These are phyloP conservation scores for Pampus argenteus DNA, from an alignment of 2,797 vertebrate species.

Conservation along the genomic window DNA sequence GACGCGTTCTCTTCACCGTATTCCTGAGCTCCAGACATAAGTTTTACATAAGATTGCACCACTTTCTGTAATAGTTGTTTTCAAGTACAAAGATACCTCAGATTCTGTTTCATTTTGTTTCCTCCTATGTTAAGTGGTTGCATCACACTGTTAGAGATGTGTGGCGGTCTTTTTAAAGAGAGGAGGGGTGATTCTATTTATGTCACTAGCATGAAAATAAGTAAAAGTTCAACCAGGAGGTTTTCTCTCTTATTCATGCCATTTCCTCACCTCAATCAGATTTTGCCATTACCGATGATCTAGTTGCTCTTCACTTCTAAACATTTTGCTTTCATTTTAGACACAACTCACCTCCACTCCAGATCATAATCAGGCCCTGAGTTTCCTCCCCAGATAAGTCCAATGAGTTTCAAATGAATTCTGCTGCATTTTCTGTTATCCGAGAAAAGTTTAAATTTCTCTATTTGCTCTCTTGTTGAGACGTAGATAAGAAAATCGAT, in stretches of 20 bases:
- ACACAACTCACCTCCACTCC: background rate
- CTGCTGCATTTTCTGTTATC: no score
- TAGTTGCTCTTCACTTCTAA: background rate
- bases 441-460: background rate
- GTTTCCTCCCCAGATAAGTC: background rate
- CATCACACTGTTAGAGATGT: conserved; percentile 49
- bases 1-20: conserved; percentile 31
- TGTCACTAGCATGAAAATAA: background rate
- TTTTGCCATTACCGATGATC: background rate
- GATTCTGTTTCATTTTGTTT: conserved; percentile 43
- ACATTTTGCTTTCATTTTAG: background rate
- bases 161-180: background rate
- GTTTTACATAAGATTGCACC: conserved; percentile 36
- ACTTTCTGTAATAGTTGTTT: conserved; percentile 48
- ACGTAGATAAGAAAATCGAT: background rate
- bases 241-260: no score
- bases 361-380: background rate
- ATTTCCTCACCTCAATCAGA: background rate
- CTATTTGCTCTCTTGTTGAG: background rate
- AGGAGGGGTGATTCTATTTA: conserved; percentile 3
- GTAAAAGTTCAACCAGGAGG: background rate
- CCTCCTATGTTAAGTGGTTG: conserved; percentile 43
- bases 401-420: background rate
- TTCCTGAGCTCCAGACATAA: conserved; percentile 23
- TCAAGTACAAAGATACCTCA: conserved; percentile 14